Conservation (phyloP, 2,888 invertebrate genomes). For the Hydroisotoma schaefferi region DNA sequence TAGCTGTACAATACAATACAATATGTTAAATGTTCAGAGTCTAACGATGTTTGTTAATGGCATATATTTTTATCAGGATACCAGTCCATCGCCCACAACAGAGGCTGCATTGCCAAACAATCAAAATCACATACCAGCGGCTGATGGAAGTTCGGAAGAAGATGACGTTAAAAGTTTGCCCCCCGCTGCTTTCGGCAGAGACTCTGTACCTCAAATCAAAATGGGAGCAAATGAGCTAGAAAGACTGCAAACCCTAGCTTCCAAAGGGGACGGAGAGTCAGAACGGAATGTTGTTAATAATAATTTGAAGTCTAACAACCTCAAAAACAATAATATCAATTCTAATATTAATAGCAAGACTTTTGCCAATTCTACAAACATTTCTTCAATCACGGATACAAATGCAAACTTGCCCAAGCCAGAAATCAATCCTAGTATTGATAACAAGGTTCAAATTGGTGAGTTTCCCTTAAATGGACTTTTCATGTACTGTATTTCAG, state of each 20-base stretch:
- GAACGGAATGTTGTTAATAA: conserved; percentile 3
- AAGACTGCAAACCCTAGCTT: conserved; percentile 37
- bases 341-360: conserved; percentile 18
- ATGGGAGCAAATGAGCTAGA: conserved; percentile 39
- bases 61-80: conserved; percentile 30
- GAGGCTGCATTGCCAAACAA: conserved; percentile 18
- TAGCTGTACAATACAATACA: no score
- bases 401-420: conserved; percentile 43
- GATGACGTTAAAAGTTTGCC: conserved; percentile 26
- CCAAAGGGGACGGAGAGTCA: conserved; percentile 29
- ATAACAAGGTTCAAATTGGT: conserved; percentile 45
- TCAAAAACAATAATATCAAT: conserved; percentile 27
- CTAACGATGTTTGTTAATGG: no score
- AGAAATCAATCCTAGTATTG: conserved; percentile 42
- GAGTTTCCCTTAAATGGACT: conserved; percentile 22
- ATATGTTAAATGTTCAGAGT: no score
- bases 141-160: conserved; percentile 33
- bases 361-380: conserved; percentile 25
- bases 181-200: conserved; percentile 37
- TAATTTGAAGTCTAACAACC: conserved; percentile 14
- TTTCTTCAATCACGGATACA: conserved; percentile 34
- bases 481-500: no score
- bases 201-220: conserved; percentile 41
- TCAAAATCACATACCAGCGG: conserved; percentile 2
- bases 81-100: conserved; percentile 43